phyloP scores from a whole-genome alignment of 2,797 vertebrate species.

The Periparus ater region DNA sequence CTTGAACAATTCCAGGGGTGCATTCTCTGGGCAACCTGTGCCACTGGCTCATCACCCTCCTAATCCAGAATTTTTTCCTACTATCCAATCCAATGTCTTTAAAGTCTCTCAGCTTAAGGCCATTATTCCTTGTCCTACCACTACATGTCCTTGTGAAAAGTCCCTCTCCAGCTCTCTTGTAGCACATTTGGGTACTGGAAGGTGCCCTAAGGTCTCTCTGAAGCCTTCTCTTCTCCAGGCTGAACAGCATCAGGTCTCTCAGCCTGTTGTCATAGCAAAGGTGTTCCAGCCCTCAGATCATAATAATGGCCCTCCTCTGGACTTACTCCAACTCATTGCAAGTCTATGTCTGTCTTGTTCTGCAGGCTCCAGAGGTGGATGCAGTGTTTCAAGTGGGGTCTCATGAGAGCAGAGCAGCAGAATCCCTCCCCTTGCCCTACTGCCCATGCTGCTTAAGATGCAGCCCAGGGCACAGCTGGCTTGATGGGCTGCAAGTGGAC shows the following conservation, averaged over 20 bases:
- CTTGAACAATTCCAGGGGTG: not conserved
- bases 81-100: not conserved
- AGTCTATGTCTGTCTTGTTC: not conserved
- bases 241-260: not conserved
- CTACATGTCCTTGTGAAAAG: not conserved
- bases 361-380: too few species aligned
- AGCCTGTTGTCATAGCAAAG: not conserved
- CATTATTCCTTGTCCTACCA: not conserved
- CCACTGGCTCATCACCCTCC: not conserved
- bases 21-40: not conserved
- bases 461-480: not conserved
- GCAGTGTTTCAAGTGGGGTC: not conserved
- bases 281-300: not conserved
- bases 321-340: not conserved
- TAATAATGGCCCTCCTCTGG: not conserved
- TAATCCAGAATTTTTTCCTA: not conserved
- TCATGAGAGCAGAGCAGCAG: not conserved
- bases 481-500: not conserved
- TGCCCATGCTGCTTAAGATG: rapidly evolving
- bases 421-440: not conserved
- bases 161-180: not conserved
- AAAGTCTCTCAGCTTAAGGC: not conserved
- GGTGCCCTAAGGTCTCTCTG: not conserved
- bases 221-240: not conserved
- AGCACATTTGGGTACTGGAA: not conserved